Percentiles rank a stretch among this genome's conserved stretches.
These are phyloP conservation scores for Orthosia gothica DNA, from an alignment of 2,888 invertebrate species.

Conservation along the genomic window DNA sequence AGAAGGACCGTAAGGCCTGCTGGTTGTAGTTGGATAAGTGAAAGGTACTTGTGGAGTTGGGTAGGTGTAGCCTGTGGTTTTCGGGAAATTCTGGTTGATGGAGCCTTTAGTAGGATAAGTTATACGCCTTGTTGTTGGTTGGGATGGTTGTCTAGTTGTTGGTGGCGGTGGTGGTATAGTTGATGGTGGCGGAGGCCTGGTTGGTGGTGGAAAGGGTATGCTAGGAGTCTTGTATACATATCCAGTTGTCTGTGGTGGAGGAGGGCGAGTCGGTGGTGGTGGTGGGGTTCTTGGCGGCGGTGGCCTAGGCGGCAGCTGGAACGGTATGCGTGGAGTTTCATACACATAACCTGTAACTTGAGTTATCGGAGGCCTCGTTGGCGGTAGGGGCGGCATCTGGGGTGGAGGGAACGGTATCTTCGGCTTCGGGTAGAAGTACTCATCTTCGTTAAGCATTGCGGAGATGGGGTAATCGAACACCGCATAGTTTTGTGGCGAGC, in stretches of 20 bases:
- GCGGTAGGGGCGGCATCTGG: constrained; percentile 17
- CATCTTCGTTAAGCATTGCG: constrained; percentile 85
- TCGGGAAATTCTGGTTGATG: constrained; percentile 1
- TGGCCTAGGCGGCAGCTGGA: no score
- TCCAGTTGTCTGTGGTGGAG: constrained; percentile 22
- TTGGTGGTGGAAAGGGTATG: constrained; percentile 18
- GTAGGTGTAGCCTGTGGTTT: constrained; percentile 70
- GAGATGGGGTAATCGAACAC: constrained; percentile 84
- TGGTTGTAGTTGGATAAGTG: constrained; percentile 62
- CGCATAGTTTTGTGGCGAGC: constrained; percentile 85
- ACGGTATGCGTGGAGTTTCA: no score
- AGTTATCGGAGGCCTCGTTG: no score
- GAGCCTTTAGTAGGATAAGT: neutral
- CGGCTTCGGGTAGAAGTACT: constrained; percentile 89
- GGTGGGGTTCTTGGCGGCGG: no score
- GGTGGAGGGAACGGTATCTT: constrained; percentile 86
- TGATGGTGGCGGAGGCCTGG: constrained; percentile 1
- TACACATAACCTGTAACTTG: no score
- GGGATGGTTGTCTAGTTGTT: constrained; percentile 12
- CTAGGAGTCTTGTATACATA: constrained; percentile 16
- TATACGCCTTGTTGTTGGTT: constrained; percentile 32
- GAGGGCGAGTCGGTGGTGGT: neutral
- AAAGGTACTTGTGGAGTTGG: constrained; percentile 61
- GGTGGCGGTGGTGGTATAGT: constrained; percentile 4
- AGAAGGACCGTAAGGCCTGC: constrained; percentile 21